Evolutionary conservation across 2,113 vertebrate species (phyloP), one percentile per base, ranked within the genome.

Genomic region (Calidris pygmaea): DNA sequence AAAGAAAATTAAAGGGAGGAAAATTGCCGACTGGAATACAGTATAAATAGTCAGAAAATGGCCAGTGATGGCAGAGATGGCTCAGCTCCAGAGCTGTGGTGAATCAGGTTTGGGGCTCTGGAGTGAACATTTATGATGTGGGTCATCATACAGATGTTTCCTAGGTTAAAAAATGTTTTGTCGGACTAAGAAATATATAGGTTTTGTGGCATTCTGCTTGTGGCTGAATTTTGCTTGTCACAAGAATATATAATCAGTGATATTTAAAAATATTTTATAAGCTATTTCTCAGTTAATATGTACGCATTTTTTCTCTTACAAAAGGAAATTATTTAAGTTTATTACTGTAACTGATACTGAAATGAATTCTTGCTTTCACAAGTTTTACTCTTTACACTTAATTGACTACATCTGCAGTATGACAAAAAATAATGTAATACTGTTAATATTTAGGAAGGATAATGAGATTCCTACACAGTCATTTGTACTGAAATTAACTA

Each of bases 281-380:
- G 32, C 29, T 63, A 10, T 53, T 79, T 75, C 50, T 52, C 22
- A 43, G 32, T 75, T 56, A 75, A 50, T 71, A 70, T 4, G 2
- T 65, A 41, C 18, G 32, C 72, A 71, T 58, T 77, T 24, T 19
- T 85, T 81, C 37, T 67, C 59, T 52, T 79, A 39, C 27, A 68
- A 48, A 17, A 55, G 43, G 27, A 91, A 91, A 48, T 73, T 24
- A 70, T 53, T 89, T 81, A 72, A 6, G 30, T 82, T 77, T 78
- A 78, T 93, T 89, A 74, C n/a, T 85, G 59, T 77, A 82, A 85
- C 77, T 88, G 91, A 91, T 59, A 67, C 26, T 67, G 53, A 85
- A 68, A 82, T 88, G 8, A 87, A 80, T 80, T 95, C 23, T 56
- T 47, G 12, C 85, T 89, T 89, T 89, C 27, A 63, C 21, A 18